Evolutionary conservation across 2,888 invertebrate species (phyloP).

Genomic region (Prosopocoilus inquinatus): DNA sequence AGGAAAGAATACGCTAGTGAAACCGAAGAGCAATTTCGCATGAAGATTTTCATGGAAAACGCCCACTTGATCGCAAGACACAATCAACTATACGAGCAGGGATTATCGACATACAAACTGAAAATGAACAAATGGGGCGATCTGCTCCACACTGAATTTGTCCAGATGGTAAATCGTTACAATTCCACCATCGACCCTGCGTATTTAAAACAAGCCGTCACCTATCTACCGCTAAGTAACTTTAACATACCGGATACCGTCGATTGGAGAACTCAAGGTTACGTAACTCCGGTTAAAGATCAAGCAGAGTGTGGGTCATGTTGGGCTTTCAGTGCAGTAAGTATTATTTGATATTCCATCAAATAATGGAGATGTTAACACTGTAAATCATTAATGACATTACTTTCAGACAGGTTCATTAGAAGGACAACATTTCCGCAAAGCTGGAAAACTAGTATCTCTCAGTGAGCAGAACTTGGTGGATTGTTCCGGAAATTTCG

Average conservation of each 20-base stretch:
- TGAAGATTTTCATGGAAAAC: constrained; percentile 88
- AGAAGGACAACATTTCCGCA: constrained; percentile 28
- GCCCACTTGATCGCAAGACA: constrained; percentile 79
- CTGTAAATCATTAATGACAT: not conserved
- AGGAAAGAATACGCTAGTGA: constrained; percentile 60
- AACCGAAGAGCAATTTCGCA: constrained; percentile 76
- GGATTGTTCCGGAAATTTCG: constrained; percentile 44
- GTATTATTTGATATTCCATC: constrained; percentile 38
- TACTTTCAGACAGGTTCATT: constrained; percentile 20
- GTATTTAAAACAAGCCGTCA: constrained; percentile 45
- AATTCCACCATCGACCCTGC: constrained; percentile 48
- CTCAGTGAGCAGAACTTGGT: constrained; percentile 48
- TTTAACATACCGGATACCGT: constrained; percentile 68
- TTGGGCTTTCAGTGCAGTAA: constrained; percentile 87
- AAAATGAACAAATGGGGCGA: constrained; percentile 81
- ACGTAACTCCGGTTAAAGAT: constrained; percentile 87
- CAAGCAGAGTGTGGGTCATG: constrained; percentile 89
- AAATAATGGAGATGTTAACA: not conserved
- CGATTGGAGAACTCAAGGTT: constrained; percentile 83
- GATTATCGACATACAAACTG: constrained; percentile 64
- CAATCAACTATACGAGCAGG: constrained; percentile 70
- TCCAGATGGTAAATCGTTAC: constrained; percentile 64
- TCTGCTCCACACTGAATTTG: constrained; percentile 81
- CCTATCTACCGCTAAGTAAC: constrained; percentile 68
- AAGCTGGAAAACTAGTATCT: constrained; percentile 35